These are phyloP conservation scores for Remorina albescens DNA, from an alignment of 2,797 vertebrate species.

Conservation along the genomic window DNA sequence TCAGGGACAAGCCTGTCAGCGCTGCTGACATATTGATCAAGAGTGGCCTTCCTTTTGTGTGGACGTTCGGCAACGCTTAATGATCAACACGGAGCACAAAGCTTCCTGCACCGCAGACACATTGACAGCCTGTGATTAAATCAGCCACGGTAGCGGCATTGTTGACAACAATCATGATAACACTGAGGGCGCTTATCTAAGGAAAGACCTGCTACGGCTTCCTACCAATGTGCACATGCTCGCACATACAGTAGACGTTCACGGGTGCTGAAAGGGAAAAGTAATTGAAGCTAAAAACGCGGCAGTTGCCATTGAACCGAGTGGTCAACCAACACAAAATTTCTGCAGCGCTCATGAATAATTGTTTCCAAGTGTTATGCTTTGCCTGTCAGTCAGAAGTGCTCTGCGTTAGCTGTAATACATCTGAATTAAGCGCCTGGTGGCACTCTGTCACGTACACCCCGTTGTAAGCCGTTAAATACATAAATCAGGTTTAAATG, in stretches of 20 bases:
- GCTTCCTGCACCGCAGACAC: slow-evolving; percentile 59
- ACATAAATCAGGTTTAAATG: slow-evolving; percentile 88
- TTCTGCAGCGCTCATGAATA: slow-evolving; percentile 60
- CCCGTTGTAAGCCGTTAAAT: slow-evolving; percentile 82
- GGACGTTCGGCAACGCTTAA: slow-evolving; percentile 52
- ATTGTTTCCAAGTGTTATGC: slow-evolving; percentile 71
- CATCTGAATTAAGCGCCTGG: slow-evolving; percentile 82
- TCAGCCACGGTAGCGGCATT: slow-evolving; percentile 65
- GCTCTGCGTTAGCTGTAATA: slow-evolving; percentile 74
- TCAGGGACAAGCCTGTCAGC: slow-evolving; percentile 68
- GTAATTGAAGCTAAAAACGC: slow-evolving; percentile 54
- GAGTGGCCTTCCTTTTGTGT: slow-evolving; percentile 61
- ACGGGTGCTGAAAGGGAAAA: slow-evolving; percentile 54
- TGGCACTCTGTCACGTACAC: slow-evolving; percentile 77
- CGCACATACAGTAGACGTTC: slow-evolving; percentile 30
- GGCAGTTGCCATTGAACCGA: slow-evolving; percentile 56
- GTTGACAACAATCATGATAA: slow-evolving; percentile 73
- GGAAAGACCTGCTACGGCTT: slow-evolving; percentile 14
- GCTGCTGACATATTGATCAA: slow-evolving; percentile 72
- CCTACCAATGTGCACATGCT: background rate
- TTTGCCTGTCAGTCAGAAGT: slow-evolving; percentile 74
- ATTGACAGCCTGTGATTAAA: slow-evolving; percentile 77
- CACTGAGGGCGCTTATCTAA: slow-evolving; percentile 66
- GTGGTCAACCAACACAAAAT: slow-evolving; percentile 38
- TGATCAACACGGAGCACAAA: slow-evolving; percentile 66